Conservation (phyloP, 2,888 invertebrate genomes). For the Caenorhabditis imperialis region DNA sequence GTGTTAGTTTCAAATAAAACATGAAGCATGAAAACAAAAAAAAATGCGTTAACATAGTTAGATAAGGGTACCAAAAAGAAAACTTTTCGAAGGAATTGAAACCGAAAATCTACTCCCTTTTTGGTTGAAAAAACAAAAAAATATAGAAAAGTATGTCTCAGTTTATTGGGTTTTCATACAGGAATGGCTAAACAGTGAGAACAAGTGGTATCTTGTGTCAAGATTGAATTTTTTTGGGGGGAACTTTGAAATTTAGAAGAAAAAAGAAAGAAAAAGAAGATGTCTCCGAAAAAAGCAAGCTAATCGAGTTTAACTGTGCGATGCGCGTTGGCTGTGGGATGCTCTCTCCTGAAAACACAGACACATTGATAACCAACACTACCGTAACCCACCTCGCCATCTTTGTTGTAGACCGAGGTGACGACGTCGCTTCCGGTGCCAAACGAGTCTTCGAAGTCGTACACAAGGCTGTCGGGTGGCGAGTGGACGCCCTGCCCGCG, state of each 20-base stretch:
- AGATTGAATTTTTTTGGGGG: too few species aligned
- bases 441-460: conserved; percentile 77
- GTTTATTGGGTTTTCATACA: conserved; percentile 20
- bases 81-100: conserved; percentile 38
- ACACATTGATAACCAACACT: neutral
- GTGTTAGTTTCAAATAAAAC: conserved; percentile 1
- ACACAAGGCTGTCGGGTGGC: conserved; percentile 76
- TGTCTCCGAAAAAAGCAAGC: conserved; percentile 20
- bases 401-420: conserved; percentile 77
- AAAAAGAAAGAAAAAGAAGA: conserved; percentile 8
- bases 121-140: conserved; percentile 21
- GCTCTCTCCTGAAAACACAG: conserved; percentile 72
- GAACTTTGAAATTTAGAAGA: too few species aligned
- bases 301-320: conserved; percentile 34
- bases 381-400: conserved; percentile 74
- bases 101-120: conserved; percentile 41
- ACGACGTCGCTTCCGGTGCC: conserved; percentile 77
- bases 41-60: too few species aligned
- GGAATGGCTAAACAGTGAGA: conserved; percentile 46
- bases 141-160: neutral
- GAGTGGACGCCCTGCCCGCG: conserved; percentile 74
- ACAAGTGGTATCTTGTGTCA: conserved; percentile 50
- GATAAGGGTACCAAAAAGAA: conserved; percentile 30
- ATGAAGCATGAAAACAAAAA: neutral
- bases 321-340: conserved; percentile 74